Evolutionary conservation across 2,797 vertebrate species (phyloP), one percentile per base, ranked within the genome.

Genomic region (Enteromius paludinosus): DNA sequence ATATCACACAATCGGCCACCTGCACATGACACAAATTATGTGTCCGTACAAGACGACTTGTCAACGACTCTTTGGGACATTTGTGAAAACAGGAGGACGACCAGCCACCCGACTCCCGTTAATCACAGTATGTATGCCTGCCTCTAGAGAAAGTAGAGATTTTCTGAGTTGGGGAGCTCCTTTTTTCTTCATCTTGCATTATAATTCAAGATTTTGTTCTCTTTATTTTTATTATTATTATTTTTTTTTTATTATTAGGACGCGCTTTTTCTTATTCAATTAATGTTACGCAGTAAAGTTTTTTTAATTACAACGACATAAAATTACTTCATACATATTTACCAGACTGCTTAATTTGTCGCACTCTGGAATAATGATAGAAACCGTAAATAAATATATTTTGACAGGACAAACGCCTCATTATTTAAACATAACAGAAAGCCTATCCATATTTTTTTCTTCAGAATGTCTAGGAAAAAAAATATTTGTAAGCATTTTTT

Each of bases 1-100:
- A 84, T 62, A 88, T 86, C 73, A 79, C 83, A 84, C 83, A 85
- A 81, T 30, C 62, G 89, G 90, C 90, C 93, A 93, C 93, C 93
- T 94, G 94, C 92, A 87, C 76, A 86, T 84, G 77, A 74, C 68
- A 85, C 78, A 78, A 85, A 85, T 85, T 68, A 84, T 80, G 65
- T 80, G 74, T 82, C 54, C 78, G 70, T 64, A 84, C 62, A 84
- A 85, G 88, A 88, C 82, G 82, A 86, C 81, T 38, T 79, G 76
- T 85, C 72, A 76, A 73, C 78, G 77, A 78, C 79, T 85, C 66
- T 81, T 77, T 54, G 82, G 82, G 83, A 71, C 86, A 86, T 88
- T 83, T 77, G 45, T 82, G 54, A 84, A 86, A 80, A 61, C 78
- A 72, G 77, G 79, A 83, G 71, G 86, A 64, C 80, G 84, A 73